Evolutionary conservation across 37 sponge, comb jelly and placozoan species (phyloP), one percentile per base, ranked within the genome.

Genomic region (Chondrosia reniformis): DNA sequence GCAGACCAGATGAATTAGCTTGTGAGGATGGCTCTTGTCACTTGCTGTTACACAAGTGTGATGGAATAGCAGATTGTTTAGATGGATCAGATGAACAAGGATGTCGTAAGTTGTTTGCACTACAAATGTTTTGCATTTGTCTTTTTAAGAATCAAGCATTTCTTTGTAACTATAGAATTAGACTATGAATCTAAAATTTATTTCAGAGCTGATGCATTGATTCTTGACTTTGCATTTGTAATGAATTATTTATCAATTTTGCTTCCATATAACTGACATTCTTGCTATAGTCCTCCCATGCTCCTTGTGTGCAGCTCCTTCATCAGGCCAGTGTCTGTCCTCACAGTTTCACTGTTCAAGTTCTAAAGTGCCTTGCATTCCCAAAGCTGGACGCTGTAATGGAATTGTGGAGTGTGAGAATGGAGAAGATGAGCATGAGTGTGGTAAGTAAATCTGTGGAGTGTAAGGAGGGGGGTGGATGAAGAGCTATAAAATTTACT

Each of bases 11-110:
- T 34, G 80, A 86, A 43, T 54, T 80, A 21, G 19, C 34, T 22
- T 86, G 86, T 49, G 25, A 38, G 19, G 33, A 63, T 41, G 78
- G 81, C 39, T 28, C 39, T 9, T 88, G 89, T 67, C 25, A 80
- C 19, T 38, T 77, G 69, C 46, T 46, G 13, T 55, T 55, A 19
- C 8, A 25, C 25, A 38, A 76, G 27, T 88, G 89, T 66, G 59
- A 88, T 67, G 89, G 83, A 46, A 31, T 80, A 4, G 54, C 67
- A 37, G 81, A 88, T 74, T 88, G 89, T 63, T 39, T 72, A 21
- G 46, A 80, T 80, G 89, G 89, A 31, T 45, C 79, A 21, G 89
- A 88, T 80, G 87, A 86, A 81, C 30, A 37, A 9, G 37, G 25
- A 17, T 86, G 86, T 76, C 34, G 55, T 80, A 45, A 84, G 49